Conservation (phyloP, 2,797 vertebrate genomes). For the Moxostoma hubbsi region DNA sequence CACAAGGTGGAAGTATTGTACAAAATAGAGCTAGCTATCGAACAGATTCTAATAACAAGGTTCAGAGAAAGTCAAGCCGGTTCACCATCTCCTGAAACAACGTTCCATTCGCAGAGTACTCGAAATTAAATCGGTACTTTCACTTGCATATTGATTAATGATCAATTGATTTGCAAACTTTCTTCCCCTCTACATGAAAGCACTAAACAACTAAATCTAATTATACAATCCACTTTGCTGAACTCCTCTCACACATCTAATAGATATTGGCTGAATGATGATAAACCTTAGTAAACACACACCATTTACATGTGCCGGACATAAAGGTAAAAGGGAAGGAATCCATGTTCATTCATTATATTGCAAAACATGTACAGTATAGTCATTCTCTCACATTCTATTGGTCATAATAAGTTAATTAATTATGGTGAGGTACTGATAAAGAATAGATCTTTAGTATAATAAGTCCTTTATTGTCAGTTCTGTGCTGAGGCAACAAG, state of each 20-base stretch:
- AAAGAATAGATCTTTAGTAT: conserved; percentile 8
- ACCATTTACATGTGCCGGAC: background rate
- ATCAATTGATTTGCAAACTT: background rate
- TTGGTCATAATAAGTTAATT: background rate
- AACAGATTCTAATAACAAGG: too few species aligned
- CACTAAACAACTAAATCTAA: background rate
- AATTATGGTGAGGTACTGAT: background rate
- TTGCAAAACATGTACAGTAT: background rate
- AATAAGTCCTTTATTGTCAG: conserved; percentile 26
- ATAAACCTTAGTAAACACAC: background rate
- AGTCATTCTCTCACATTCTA: background rate
- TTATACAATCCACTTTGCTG: background rate
- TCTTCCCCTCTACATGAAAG: background rate
- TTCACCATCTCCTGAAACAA: too few species aligned
- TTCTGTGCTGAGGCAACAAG: conserved; percentile 27
- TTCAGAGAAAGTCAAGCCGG: too few species aligned
- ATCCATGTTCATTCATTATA: conserved; percentile 5
- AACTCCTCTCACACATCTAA: background rate
- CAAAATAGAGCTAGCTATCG: too few species aligned
- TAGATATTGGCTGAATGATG: background rate
- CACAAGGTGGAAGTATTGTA: too few species aligned
- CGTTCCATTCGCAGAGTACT: too few species aligned
- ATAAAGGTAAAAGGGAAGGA: background rate
- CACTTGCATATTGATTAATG: too few species aligned
- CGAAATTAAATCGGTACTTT: too few species aligned